Percentiles rank a stretch among this genome's conserved stretches.
These are phyloP conservation scores for Lepisosteus oculatus DNA, from an alignment of 2,113 vertebrate genomes.

Conservation along the genomic window DNA sequence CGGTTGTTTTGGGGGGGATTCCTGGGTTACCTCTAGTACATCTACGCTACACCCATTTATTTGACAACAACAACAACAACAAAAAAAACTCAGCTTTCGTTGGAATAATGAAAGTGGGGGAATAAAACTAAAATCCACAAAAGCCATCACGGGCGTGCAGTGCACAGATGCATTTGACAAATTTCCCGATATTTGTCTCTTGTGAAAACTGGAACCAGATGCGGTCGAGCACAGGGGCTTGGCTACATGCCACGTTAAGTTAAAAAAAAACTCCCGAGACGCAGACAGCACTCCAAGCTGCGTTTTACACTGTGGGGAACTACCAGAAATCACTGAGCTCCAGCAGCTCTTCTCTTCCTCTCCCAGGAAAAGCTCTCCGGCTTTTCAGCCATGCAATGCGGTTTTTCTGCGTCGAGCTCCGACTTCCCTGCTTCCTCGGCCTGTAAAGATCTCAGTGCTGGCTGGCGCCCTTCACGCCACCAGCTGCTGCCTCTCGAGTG, in stretches of 20 bases:
- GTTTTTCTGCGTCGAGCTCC: constrained; percentile 47
- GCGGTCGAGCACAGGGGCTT: constrained; percentile 59
- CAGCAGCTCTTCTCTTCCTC: constrained; percentile 62
- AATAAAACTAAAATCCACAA: constrained; percentile 60
- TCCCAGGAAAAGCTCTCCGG: constrained; percentile 31
- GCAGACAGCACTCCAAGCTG: constrained; percentile 54
- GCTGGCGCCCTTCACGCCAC: too few species aligned
- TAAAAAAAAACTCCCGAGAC: constrained; percentile 44
- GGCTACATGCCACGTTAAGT: constrained; percentile 53
- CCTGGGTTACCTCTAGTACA: neutral
- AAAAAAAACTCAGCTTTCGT: constrained; percentile 24
- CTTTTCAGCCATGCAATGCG: constrained; percentile 46
- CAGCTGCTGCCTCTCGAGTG: too few species aligned
- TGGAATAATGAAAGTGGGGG: constrained; percentile 36
- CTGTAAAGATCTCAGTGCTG: constrained; percentile 40
- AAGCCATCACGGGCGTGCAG: constrained; percentile 57
- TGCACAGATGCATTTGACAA: constrained; percentile 66
- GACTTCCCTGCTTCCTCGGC: constrained; percentile 55
- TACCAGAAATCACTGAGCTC: constrained; percentile 51
- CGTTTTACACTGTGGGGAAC: constrained; percentile 37
- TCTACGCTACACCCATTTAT: constrained; percentile 16
- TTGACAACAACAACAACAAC: constrained; percentile 32
- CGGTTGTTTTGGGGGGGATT: constrained; percentile 46
- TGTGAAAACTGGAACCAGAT: constrained; percentile 71
- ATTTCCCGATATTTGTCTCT: constrained; percentile 65